These are phyloP conservation scores for Struthidea cinerea DNA, from an alignment of 2,113 vertebrate genomes.

Conservation along the genomic window DNA sequence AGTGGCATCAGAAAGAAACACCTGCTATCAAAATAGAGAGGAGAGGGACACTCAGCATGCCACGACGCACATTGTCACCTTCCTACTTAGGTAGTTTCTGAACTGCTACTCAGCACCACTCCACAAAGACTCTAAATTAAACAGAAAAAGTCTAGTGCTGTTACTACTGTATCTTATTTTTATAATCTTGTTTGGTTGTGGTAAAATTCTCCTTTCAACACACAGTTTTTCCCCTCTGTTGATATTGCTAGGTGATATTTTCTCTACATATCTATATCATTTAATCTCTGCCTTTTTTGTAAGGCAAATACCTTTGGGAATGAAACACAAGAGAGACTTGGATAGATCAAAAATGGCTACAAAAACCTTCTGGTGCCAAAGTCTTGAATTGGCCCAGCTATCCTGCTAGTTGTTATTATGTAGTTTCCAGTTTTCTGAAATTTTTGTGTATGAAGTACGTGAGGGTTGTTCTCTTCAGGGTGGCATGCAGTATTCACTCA, in stretches of 20 bases:
- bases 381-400: not conserved
- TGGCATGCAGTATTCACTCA: slow-evolving; percentile 31
- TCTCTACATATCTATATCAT: not conserved
- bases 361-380: not conserved
- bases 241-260: not conserved
- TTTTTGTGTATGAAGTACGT: slow-evolving; percentile 27
- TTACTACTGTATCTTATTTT: not conserved
- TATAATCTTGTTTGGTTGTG: not conserved
- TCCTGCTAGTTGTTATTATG: not conserved
- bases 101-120: not conserved
- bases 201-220: not conserved
- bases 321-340: not conserved
- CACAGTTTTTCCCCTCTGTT: not conserved
- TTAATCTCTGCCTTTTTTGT: slow-evolving; percentile 20
- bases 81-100: not conserved
- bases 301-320: not conserved
- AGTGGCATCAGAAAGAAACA: not conserved
- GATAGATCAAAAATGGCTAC: not conserved
- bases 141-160: not conserved
- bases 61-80: not conserved
- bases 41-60: not conserved
- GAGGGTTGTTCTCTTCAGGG: not conserved
- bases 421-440: slow-evolving; percentile 13
- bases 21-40: not conserved
- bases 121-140: not conserved